Evolutionary conservation across 2,797 vertebrate species (phyloP), one percentile per base, ranked within the genome.

Genomic region (Otolemur crassicaudatus): DNA sequence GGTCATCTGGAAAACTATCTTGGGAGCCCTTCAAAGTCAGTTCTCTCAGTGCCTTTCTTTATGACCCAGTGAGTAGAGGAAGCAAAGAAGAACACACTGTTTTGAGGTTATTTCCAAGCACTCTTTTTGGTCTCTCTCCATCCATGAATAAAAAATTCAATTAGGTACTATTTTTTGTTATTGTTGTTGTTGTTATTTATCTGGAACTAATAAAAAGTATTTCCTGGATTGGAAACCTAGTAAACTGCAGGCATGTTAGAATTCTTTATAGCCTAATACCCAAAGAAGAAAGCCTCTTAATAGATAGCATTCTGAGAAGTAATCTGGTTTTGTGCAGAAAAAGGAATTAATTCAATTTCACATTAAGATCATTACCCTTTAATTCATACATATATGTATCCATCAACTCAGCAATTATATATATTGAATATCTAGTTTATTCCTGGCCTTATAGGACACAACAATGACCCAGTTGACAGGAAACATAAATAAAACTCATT

Each of bases 1-100:
- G 65, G 56, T 96, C 75, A 72, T 49, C 70, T 76, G 61, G 91
- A 88, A 94, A 96, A 46, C 83, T 93, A 58, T 87, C 75, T 91
- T 80, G 83, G 94, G 87, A 95, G 23, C 65, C 84, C n/a, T 96
- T 96, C 70, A 88, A 85, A 92, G 67, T 79, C 73, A 58, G 27
- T 34, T 22, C 22, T 85, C 77, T 72, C 67, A 17, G 29, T 7
- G 0, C 11, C 56, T 77, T 88, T 91, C 60, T 72, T 63, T 77
- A 58, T 63, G 53, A 70, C 29, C 17, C 88, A 65, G 22, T 3
- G 43, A 85, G 34, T 27, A 63, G 23, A 61, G 56, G 58, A 94
- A 27, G 61, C 73, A 46, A 73, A 58, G n/a, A 31, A 79, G 31
- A 49, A 53, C 22, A 37, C 12, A 37, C 17, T 77, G 40, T 88